A percentile compares a stretch with the other conserved stretches of the same genome.
phyloP scores from a whole-genome alignment of 2,888 invertebrate genomes.

The Marasmarcha lunaedactyla region DNA sequence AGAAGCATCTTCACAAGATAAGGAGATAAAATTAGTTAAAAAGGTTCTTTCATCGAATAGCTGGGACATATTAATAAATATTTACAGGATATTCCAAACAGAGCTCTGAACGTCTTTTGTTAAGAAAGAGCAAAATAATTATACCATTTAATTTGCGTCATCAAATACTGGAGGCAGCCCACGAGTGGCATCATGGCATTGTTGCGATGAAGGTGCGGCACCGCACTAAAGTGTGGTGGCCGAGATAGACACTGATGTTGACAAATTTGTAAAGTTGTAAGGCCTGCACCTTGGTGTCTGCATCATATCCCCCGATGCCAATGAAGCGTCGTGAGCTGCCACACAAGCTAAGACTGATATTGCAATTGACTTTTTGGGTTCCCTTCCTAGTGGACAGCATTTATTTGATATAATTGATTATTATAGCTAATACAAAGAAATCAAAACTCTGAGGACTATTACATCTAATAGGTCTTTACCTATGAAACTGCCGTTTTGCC shows the following conservation, averaged over 20 bases:
- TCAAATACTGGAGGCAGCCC: conserved; percentile 11
- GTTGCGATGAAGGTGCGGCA: conserved; percentile 4
- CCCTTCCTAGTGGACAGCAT: conserved; percentile 16
- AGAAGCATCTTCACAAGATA: conserved; percentile 4
- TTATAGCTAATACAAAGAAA: conserved; percentile 17
- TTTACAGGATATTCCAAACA: conserved; percentile 16
- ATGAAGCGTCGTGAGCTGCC: conserved; percentile 14
- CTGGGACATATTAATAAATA: conserved; percentile 10
- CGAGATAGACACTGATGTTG: conserved; percentile 13
- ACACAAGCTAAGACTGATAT: conserved; percentile 11
- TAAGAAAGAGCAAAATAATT: conserved; percentile 14
- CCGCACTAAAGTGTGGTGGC: conserved; percentile 17
- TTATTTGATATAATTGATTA: conserved; percentile 18
- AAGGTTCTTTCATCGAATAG: conserved; percentile 4
- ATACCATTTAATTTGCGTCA: conserved; percentile 1
- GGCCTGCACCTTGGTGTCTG: conserved; percentile 13
- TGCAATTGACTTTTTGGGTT: conserved; percentile 11
- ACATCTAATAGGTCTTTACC: no score
- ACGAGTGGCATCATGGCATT: background rate
- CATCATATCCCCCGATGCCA: conserved; percentile 12
- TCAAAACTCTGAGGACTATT: conserved; percentile 13
- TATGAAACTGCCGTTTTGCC: no score
- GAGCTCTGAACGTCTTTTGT: conserved; percentile 20
- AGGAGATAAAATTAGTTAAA: conserved; percentile 8
- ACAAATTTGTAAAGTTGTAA: conserved; percentile 13